phyloP scores from a whole-genome alignment of 2,797 vertebrate species.

The Lithobates sylvaticus region DNA sequence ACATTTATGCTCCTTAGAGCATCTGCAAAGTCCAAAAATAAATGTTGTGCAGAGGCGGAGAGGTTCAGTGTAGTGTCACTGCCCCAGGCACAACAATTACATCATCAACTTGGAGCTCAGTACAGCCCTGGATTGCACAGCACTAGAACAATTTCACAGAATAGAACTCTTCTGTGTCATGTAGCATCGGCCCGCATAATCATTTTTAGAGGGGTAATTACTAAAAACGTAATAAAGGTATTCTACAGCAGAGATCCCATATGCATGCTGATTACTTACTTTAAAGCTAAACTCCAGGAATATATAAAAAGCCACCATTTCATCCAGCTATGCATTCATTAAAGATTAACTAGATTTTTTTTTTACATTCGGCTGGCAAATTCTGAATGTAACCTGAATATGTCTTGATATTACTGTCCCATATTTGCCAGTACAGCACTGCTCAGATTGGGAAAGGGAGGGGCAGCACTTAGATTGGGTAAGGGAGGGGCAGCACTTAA shows the following conservation, averaged over 20 bases:
- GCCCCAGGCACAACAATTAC: constrained; percentile 7
- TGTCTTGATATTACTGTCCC: background rate
- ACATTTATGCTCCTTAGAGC: constrained; percentile 23
- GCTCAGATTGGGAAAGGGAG: too few species aligned
- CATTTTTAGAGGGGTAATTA: background rate
- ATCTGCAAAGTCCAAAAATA: constrained; percentile 45
- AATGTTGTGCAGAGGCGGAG: constrained; percentile 29
- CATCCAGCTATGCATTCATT: background rate
- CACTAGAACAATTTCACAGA: background rate
- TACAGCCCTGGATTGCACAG: background rate
- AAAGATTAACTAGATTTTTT: background rate
- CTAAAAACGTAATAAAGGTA: background rate
- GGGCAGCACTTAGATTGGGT: too few species aligned
- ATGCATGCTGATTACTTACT: too few species aligned
- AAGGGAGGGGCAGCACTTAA: too few species aligned
- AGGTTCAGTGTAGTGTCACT: constrained; percentile 42
- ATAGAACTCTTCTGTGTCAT: background rate
- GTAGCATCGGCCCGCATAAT: background rate
- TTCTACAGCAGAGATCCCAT: background rate
- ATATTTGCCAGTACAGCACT: background rate
- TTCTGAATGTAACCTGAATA: background rate
- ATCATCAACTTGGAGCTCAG: constrained; percentile 8
- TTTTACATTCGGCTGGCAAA: too few species aligned
- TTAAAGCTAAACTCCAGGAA: background rate
- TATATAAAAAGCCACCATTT: background rate